These are phyloP conservation scores for Cerastis leucographa DNA, from an alignment of 2,888 invertebrate genomes.

Conservation along the genomic window DNA sequence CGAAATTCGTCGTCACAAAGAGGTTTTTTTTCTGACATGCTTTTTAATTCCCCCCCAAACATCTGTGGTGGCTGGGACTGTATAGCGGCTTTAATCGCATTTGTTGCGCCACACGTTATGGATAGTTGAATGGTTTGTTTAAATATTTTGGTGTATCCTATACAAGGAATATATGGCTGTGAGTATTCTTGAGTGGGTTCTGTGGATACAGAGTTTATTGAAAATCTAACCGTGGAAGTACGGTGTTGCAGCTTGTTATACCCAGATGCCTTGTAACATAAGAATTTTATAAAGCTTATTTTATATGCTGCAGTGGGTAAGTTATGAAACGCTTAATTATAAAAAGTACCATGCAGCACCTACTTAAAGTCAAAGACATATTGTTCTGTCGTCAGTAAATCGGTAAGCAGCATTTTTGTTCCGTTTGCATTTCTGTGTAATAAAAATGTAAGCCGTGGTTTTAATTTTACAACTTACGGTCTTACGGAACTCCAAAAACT, in stretches of 20 bases:
- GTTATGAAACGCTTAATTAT: background rate
- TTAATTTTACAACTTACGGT: background rate
- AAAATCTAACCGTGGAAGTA: background rate
- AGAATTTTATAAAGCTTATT: too few relatives aligned
- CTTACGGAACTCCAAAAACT: constrained; percentile 66
- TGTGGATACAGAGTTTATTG: background rate
- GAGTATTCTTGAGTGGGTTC: constrained; percentile 2
- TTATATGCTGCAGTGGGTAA: background rate
- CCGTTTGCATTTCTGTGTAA: background rate
- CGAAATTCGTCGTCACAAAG: constrained; percentile 87
- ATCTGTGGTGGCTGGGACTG: constrained; percentile 83
- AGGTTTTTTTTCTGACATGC: constrained; percentile 79
- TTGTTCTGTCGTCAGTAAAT: background rate
- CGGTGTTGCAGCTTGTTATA: background rate
- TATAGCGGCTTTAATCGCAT: constrained; percentile 86
- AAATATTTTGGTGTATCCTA: constrained; percentile 81
- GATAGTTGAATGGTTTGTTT: constrained; percentile 88
- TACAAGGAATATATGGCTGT: constrained; percentile 36
- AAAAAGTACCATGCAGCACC: background rate
- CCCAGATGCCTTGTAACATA: background rate
- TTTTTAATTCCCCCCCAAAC: constrained; percentile 86
- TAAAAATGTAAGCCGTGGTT: background rate
- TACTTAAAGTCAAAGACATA: background rate
- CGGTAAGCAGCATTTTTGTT: background rate
- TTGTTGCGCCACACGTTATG: constrained; percentile 88